Conservation (phyloP, 2,113 vertebrate genomes). For the Mus pahari region DNA sequence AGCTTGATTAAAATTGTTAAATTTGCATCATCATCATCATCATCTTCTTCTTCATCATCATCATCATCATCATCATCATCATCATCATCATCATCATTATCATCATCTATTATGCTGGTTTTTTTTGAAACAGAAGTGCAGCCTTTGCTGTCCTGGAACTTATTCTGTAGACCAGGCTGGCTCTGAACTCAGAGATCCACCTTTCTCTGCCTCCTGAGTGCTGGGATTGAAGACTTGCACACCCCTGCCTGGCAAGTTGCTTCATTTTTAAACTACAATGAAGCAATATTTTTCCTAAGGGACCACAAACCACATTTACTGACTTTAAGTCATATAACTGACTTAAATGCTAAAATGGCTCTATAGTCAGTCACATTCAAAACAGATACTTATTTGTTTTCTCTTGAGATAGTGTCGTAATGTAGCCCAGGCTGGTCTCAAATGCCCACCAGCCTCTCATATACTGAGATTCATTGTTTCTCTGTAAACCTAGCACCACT, state of each 20-base stretch:
- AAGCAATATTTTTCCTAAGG: conserved; percentile 7
- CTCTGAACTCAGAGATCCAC: background rate
- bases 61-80: too few relatives aligned
- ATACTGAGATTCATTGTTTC: background rate
- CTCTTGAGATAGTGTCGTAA: background rate
- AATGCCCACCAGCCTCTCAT: background rate
- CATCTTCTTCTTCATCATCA: background rate
- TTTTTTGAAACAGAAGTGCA: background rate
- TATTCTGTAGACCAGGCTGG: background rate
- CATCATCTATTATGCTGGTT: background rate
- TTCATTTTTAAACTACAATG: conserved; percentile 32
- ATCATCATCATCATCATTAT: background rate
- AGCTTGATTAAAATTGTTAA: conserved; percentile 9
- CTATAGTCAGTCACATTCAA: background rate
- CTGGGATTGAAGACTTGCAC: background rate
- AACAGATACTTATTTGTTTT: background rate
- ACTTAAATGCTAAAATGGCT: conserved; percentile 11
- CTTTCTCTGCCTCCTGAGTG: background rate
- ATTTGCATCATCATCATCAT: background rate
- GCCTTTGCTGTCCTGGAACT: background rate
- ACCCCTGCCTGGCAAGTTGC: background rate
- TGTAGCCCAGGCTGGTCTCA: background rate
- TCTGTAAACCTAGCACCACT: background rate
- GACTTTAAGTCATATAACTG: background rate
- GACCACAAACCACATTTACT: background rate